Evolutionary conservation across 2,888 invertebrate species (phyloP).

Genomic region (Anoplius nigerrimus): DNA sequence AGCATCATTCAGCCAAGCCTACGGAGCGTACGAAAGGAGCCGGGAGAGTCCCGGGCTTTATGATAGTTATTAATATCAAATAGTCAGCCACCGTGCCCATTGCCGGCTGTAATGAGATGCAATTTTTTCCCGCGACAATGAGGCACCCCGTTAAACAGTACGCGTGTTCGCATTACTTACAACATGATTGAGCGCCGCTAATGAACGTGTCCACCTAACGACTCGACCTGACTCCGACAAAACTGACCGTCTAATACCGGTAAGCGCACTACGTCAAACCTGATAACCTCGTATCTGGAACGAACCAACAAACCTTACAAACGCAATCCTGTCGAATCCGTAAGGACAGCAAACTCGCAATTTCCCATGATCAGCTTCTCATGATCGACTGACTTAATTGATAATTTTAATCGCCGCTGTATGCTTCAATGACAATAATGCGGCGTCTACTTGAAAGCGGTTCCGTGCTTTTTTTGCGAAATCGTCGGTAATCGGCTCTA

Average conservation of each 20-base stretch:
- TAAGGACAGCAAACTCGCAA: too few species aligned
- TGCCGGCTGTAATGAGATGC: conserved; percentile 55
- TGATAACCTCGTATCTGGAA: too few species aligned
- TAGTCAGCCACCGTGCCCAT: conserved; percentile 59
- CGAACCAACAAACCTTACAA: too few species aligned
- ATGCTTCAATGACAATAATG: too few species aligned
- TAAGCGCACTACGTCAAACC: too few species aligned
- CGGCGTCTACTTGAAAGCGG: too few species aligned
- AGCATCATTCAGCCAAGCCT: conserved; percentile 54
- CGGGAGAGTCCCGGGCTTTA: conserved; percentile 50
- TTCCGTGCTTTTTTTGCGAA: too few species aligned
- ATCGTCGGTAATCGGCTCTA: neutral
- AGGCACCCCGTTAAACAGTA: conserved; percentile 52
- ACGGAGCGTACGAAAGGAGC: conserved; percentile 51
- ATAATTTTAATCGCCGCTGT: too few species aligned
- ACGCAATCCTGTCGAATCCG: too few species aligned
- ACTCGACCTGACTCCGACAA: neutral
- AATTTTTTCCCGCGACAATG: conserved; percentile 60
- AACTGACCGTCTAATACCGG: conserved; percentile 16
- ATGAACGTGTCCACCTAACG: conserved; percentile 29
- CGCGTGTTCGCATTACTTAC: conserved; percentile 39
- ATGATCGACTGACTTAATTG: too few species aligned
- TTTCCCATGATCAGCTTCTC: too few species aligned
- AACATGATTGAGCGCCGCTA: conserved; percentile 48
- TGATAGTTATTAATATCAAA: conserved; percentile 61